A percentile compares a stretch with the other conserved stretches of the same genome.
phyloP scores from a whole-genome alignment of 2,113 vertebrate species.

The Ailurus styani region DNA sequence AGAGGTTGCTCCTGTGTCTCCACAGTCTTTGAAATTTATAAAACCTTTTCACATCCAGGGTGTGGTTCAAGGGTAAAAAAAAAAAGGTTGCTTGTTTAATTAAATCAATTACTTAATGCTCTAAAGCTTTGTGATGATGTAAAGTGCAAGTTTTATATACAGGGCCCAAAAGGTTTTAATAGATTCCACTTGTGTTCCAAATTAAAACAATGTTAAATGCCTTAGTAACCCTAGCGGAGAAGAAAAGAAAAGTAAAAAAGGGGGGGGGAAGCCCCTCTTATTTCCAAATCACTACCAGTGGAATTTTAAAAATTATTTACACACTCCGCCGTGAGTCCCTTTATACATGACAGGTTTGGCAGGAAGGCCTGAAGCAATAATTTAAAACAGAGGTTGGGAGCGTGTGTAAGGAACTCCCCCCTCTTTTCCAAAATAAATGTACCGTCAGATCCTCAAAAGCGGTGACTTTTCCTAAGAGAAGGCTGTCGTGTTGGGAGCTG shows the following conservation, averaged over 20 bases:
- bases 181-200: background rate
- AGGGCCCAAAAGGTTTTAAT: constrained; percentile 14
- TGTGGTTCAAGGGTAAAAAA: background rate
- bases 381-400: constrained; percentile 49
- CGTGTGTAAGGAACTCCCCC: background rate
- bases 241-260: background rate
- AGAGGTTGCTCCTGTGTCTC: background rate
- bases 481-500: background rate
- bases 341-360: constrained; percentile 43
- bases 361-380: background rate
- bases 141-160: background rate
- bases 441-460: background rate
- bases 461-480: constrained; percentile 10
- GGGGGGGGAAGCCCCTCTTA: background rate
- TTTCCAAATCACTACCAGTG: constrained; percentile 57
- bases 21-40: background rate
- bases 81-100: background rate
- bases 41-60: background rate
- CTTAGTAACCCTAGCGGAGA: constrained; percentile 5
- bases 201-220: constrained; percentile 52
- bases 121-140: background rate
- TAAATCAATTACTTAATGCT: background rate
- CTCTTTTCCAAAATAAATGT: constrained; percentile 19
- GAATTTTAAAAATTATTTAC: constrained; percentile 61
- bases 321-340: background rate